Base-by-base conservation (phyloP, 2,888 invertebrate genomes). In the Odontothrips loti region DNA sequence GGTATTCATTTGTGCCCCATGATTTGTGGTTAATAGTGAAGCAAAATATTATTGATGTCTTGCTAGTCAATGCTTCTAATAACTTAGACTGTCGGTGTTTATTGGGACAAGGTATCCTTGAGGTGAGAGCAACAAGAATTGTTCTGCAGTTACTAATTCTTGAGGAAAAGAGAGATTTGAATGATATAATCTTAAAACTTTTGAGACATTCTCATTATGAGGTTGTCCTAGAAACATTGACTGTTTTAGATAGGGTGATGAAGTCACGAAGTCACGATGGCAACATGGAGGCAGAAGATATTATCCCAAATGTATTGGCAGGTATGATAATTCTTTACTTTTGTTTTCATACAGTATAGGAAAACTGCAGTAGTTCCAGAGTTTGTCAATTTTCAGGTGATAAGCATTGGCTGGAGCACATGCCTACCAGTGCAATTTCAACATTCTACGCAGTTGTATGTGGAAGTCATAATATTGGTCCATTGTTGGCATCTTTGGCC, bases 141-240 rank as follows among this genome's bases (percentile, higher is more conserved):
- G 9, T 75, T 12, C 12, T 75, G 10, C 68, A 27, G 12, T 27
- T 75, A 12, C 23, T 27, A 27, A 27, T 75, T 27, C 10, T 27
- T 27, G 27, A 8, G 12, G 68, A 79, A 23, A 48, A 83, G 12
- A 82, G 84, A 58, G 75, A 84, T 6, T 80, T 80, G 4, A 82
- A 82, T 29, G 47, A 84, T 27, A 81, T 84, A 58, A 81, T 83
- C 29, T 79, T 80, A 27, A 85, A 84, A 23, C 81, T 84, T 34
- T 85, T 86, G 83, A 85, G 27, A 75, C 68, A 75, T 75, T 12
- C 12, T 27, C n/a, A 75, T 27, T 23, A 75, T 75, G 68, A 75
- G 27, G 27, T 75, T 10, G 27, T 75, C 12, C 68, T 23, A 27
- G 68, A 75, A 27, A 75, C 27, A 1, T 12, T 75, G 27, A 27